Percentiles rank a stretch among this genome's conserved stretches.
Conservation (phyloP, 2,888 invertebrate genomes). For the Andrena camellia region DNA sequence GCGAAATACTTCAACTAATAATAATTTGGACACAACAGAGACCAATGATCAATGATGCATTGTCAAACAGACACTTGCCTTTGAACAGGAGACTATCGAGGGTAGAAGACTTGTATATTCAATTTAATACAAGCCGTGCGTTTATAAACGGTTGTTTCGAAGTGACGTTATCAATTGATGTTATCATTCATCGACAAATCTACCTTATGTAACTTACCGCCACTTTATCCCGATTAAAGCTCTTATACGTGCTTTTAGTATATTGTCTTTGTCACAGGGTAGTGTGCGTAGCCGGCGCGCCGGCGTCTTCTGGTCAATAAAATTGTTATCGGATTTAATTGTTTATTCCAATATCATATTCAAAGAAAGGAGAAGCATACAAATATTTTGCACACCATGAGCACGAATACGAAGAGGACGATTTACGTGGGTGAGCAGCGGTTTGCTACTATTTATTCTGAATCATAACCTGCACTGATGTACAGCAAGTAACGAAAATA, state of each 20-base stretch:
- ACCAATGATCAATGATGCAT: background rate
- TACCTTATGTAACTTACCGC: slow-evolving; percentile 62
- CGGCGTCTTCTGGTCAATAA: slow-evolving; percentile 64
- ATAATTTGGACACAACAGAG: slow-evolving; percentile 4
- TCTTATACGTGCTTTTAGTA: slow-evolving; percentile 11
- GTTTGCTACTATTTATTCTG: background rate
- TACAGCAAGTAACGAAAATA: too few relatives aligned
- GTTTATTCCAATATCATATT: slow-evolving; percentile 33
- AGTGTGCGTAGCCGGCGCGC: slow-evolving; percentile 46
- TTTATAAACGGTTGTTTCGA: slow-evolving; percentile 25
- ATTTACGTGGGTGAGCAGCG: slow-evolving; percentile 89
- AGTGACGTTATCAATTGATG: slow-evolving; percentile 44
- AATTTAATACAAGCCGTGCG: background rate
- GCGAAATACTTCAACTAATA: background rate
- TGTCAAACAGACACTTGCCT: slow-evolving; percentile 35
- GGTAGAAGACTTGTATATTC: slow-evolving; percentile 4
- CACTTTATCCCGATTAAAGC: slow-evolving; percentile 40
- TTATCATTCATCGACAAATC: slow-evolving; percentile 48
- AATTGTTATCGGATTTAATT: slow-evolving; percentile 58
- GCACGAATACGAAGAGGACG: slow-evolving; percentile 91
- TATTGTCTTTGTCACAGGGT: slow-evolving; percentile 16
- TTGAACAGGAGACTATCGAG: slow-evolving; percentile 10
- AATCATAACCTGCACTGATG: slow-evolving; percentile 19
- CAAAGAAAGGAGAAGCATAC: slow-evolving; percentile 1
- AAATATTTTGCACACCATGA: slow-evolving; percentile 78